Conservation (phyloP, 2,797 vertebrate genomes). For the Hoplostethus atlanticus region DNA sequence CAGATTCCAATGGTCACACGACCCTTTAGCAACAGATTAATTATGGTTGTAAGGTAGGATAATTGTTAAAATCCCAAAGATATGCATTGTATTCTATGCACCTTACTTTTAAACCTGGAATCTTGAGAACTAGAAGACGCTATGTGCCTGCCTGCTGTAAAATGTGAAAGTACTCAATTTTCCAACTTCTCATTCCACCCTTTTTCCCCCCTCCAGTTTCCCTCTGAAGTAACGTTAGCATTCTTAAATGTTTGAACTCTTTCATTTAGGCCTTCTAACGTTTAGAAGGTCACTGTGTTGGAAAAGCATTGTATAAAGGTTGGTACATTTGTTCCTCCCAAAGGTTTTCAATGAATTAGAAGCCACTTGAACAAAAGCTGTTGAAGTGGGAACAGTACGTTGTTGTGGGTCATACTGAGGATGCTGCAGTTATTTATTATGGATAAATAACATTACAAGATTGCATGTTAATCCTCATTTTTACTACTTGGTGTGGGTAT, state of each 20-base stretch:
- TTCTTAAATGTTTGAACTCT: slow-evolving; percentile 14
- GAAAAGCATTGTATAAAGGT: background rate
- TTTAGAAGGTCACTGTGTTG: slow-evolving; percentile 1
- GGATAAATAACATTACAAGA: background rate
- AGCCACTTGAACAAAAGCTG: slow-evolving; percentile 19
- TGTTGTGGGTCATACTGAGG: slow-evolving; percentile 2
- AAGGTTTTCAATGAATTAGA: background rate
- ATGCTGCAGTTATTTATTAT: background rate
- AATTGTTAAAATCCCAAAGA: slow-evolving; percentile 71
- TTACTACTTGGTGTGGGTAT: background rate
- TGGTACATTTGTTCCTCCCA: background rate
- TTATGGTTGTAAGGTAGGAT: slow-evolving; percentile 15
- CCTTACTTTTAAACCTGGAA: slow-evolving; percentile 35
- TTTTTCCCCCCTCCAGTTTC: background rate
- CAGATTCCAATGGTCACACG: slow-evolving; percentile 31
- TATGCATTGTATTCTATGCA: slow-evolving; percentile 45
- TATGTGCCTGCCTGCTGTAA: slow-evolving; percentile 20
- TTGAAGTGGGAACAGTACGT: slow-evolving; percentile 7
- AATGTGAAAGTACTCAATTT: background rate
- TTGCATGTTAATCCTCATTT: background rate
- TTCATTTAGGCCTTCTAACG: slow-evolving; percentile 5
- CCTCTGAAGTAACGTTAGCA: background rate
- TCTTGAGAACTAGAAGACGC: background rate
- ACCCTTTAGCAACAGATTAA: slow-evolving; percentile 7
- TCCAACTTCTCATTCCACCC: background rate